Evolutionary conservation across 2,888 invertebrate species (phyloP).

Genomic region (Anagyrus pseudococci): DNA sequence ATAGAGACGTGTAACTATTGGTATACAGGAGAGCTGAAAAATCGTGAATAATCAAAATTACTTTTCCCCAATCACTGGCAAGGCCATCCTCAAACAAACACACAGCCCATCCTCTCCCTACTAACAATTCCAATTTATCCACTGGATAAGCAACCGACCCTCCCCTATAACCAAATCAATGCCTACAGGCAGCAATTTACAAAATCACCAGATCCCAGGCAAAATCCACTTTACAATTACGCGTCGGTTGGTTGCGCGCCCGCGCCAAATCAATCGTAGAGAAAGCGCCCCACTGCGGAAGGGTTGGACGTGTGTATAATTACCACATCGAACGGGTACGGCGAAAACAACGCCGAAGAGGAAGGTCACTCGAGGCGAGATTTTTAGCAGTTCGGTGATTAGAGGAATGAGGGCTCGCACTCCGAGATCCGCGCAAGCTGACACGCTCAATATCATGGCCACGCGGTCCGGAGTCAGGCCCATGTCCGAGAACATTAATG

Average conservation of each 20-base stretch:
- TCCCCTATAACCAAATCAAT: too few species aligned
- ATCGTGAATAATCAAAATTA: conserved; percentile 40
- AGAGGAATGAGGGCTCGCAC: conserved; percentile 72
- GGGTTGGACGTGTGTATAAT: conserved; percentile 44
- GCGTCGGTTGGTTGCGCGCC: too few species aligned
- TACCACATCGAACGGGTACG: conserved; percentile 70
- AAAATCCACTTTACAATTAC: too few species aligned
- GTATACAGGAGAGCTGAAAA: conserved; percentile 60
- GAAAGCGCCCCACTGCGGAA: neutral
- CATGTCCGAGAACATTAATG: conserved; percentile 73
- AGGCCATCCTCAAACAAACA: too few species aligned
- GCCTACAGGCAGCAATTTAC: too few species aligned
- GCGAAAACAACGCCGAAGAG: conserved; percentile 68
- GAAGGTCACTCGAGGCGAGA: conserved; percentile 71
- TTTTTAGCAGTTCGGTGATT: conserved; percentile 70
- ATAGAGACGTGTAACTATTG: conserved; percentile 54
- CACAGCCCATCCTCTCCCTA: too few species aligned
- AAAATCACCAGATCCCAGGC: too few species aligned
- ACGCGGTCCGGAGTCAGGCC: conserved; percentile 67
- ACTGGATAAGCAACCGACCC: too few species aligned
- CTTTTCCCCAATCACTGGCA: too few species aligned
- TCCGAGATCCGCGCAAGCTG: conserved; percentile 66
- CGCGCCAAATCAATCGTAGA: neutral
- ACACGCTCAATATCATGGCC: conserved; percentile 69
- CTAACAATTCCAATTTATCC: too few species aligned